Conservation (phyloP, 2,797 vertebrate species). For the Neomorphus geoffroyi region DNA sequence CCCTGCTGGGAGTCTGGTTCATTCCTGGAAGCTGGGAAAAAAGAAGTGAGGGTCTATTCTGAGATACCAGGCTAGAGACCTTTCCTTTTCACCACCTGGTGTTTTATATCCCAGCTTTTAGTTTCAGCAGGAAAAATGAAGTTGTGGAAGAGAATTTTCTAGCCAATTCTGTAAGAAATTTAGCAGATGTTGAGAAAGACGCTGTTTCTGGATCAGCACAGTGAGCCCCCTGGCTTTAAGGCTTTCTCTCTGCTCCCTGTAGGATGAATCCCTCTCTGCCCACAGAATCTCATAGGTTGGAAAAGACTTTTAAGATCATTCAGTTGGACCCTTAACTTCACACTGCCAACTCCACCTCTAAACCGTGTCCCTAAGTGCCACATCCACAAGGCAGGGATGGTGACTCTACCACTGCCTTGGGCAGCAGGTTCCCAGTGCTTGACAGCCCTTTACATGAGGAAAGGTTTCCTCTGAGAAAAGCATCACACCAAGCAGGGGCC, state of each 20-base stretch:
- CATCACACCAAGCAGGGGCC: not conserved
- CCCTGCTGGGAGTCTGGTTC: fast-evolving
- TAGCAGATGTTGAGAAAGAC: not conserved
- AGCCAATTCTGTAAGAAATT: not conserved
- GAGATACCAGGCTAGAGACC: not conserved
- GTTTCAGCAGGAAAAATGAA: not conserved
- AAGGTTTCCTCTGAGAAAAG: not conserved
- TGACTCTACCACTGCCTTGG: too few species aligned
- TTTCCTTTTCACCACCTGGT: not conserved
- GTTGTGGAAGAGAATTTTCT: not conserved
- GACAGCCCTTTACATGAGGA: too few species aligned
- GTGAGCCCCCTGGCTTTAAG: not conserved
- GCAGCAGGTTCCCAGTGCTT: too few species aligned
- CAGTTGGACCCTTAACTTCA: too few species aligned
- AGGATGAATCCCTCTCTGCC: not conserved
- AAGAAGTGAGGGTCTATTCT: not conserved
- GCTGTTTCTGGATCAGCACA: not conserved
- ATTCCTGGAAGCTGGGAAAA: not conserved
- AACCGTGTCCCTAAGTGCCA: too few species aligned
- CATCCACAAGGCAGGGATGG: too few species aligned
- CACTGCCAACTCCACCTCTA: too few species aligned
- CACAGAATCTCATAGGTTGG: too few species aligned
- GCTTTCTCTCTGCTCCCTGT: not conserved
- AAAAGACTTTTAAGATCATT: too few species aligned
- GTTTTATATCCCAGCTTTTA: not conserved